A percentile compares a stretch with the other conserved stretches of the same genome.
These are phyloP conservation scores for Geopemphigus sp. DNA, from an alignment of 1,140 invertebrate genomes.

Conservation along the genomic window DNA sequence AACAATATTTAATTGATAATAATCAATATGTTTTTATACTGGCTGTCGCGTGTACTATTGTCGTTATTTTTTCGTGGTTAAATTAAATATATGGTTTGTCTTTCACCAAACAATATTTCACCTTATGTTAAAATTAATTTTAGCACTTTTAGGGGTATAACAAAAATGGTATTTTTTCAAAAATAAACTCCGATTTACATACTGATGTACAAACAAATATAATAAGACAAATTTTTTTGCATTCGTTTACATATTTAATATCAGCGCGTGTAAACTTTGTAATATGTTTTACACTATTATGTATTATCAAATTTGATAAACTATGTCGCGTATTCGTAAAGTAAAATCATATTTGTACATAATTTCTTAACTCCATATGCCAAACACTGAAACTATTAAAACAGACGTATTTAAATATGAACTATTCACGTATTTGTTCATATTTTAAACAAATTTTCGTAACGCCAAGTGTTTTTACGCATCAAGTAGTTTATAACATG, in stretches of 20 bases:
- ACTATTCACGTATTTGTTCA: too few relatives aligned
- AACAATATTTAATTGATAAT: background rate
- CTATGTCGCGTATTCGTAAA: too few relatives aligned
- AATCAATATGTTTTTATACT: slow-evolving; percentile 20
- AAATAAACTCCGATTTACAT: background rate
- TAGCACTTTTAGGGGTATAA: slow-evolving; percentile 6
- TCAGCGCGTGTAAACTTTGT: too few relatives aligned
- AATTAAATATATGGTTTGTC: slow-evolving; percentile 6
- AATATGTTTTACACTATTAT: too few relatives aligned
- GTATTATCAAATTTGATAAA: too few relatives aligned
- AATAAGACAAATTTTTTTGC: background rate
- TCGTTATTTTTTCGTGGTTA: background rate
- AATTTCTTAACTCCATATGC: too few relatives aligned
- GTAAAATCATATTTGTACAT: too few relatives aligned
- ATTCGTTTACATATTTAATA: background rate
- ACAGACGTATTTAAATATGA: too few relatives aligned
- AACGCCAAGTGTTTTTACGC: too few relatives aligned
- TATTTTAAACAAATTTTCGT: too few relatives aligned
- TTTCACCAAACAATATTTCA: background rate
- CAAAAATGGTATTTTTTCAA: background rate
- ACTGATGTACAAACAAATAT: background rate
- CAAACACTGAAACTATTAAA: too few relatives aligned
- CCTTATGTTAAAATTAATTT: background rate
- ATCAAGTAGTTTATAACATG: too few relatives aligned
- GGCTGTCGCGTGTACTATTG: slow-evolving; percentile 28